These are phyloP conservation scores for Drosophila cardini DNA, from an alignment of 1,140 invertebrate species.

Conservation along the genomic window DNA sequence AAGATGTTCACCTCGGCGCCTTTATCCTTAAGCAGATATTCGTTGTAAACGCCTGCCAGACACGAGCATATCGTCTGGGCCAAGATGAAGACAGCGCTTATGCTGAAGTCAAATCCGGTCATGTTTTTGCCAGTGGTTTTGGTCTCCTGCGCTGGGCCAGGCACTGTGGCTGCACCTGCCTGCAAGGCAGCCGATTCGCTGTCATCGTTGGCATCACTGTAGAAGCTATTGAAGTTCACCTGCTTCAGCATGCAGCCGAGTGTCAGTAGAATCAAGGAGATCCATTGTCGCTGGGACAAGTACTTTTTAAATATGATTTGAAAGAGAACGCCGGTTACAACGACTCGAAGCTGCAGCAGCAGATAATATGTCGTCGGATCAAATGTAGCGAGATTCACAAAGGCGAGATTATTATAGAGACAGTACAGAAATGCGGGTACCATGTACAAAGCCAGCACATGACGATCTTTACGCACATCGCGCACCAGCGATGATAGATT, in stretches of 20 bases:
- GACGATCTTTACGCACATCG: constrained; percentile 87
- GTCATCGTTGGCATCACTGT: constrained; percentile 72
- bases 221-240: constrained; percentile 87
- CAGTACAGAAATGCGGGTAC: constrained; percentile 96
- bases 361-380: constrained; percentile 98
- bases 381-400: constrained; percentile 94
- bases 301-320: constrained; percentile 95
- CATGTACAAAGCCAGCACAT: constrained; percentile 93
- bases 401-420: constrained; percentile 97
- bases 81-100: constrained; percentile 90
- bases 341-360: constrained; percentile 96
- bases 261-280: constrained; percentile 94
- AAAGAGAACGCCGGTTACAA: constrained; percentile 96
- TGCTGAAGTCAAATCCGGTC: constrained; percentile 86
- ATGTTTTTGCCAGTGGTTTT: constrained; percentile 84
- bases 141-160: background rate
- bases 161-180: background rate
- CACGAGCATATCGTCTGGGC: constrained; percentile 96
- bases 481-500: constrained; percentile 85
- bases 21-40: constrained; percentile 95
- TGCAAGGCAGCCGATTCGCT: constrained; percentile 62
- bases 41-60: constrained; percentile 97
- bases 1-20: constrained; percentile 94
- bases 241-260: constrained; percentile 97
- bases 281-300: constrained; percentile 93